Base-by-base conservation (phyloP, 2,888 invertebrate species). In the Philhelius pedissequus region DNA sequence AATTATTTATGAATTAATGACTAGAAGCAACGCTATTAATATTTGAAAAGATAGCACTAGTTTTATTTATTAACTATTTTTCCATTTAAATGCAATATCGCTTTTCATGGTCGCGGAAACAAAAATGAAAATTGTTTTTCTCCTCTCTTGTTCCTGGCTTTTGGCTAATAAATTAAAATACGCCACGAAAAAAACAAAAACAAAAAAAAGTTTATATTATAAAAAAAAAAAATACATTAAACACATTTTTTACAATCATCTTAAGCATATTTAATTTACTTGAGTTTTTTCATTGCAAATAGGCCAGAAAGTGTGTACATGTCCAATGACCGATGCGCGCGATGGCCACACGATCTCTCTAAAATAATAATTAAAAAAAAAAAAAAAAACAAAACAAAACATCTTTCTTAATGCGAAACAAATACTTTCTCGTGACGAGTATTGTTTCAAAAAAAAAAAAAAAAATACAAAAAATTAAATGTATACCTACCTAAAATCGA, bases 241-340 rank as follows among this genome's bases (percentile, higher is more conserved):
- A 60, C 45, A 71, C 18, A 64, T 60, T 40, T 69, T 66, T 74
- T 77, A 58, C 40, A 18, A 66, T 69, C 60, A 69, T 32, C 69
- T 87, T 88, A 87, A 87, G 87, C 89, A 88, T 87, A 88, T 90
- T 91, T 91, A 89, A 91, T 91, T 91, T 90, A 91, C 90, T 90
- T 89, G 89, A 89, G 88, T 91, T 91, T 91, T 91, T 91, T 91
- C 91, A 88, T 91, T 91, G 90, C 90, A 90, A 91, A 91, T 91
- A 91, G 91, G 91, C 91, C 91, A 90, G 90, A 91, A 91, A 91
- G 91, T 91, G 91, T 91, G 91, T 91, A 91, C 91, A 90, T 91
- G 91, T 91, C 91, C 91, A 91, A 91, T 89, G 91, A 91, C 90
- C 91, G 92, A 91, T 91, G 91, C 91, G 91, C 91, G 92, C 91